Conservation (phyloP, 2,888 invertebrate genomes). For the Caradrina clavipalpis region DNA sequence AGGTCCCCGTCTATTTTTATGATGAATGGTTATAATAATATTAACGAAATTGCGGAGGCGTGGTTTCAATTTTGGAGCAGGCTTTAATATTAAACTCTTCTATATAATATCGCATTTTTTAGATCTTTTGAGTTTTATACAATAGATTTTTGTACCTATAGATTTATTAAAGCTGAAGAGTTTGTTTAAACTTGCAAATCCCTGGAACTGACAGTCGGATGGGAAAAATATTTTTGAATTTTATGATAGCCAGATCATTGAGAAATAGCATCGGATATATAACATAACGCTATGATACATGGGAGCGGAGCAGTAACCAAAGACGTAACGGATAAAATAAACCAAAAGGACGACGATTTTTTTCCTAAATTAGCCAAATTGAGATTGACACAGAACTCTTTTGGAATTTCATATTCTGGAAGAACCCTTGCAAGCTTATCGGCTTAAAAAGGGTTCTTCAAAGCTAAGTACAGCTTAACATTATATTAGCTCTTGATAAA, state of each 20-base stretch:
- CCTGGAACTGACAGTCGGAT: too few species aligned
- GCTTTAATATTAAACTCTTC: slow-evolving; percentile 35
- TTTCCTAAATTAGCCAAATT: neutral
- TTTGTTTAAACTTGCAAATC: too few species aligned
- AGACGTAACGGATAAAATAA: too few species aligned
- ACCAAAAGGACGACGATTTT: neutral
- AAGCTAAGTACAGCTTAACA: neutral
- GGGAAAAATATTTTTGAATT: too few species aligned
- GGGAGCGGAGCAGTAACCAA: too few species aligned
- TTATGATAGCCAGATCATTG: too few species aligned
- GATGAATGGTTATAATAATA: slow-evolving; percentile 62
- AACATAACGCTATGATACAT: too few species aligned
- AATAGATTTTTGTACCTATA: slow-evolving; percentile 20
- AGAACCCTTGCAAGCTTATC: neutral
- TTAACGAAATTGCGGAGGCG: slow-evolving; percentile 58
- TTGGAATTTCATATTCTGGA: neutral
- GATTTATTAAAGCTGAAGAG: slow-evolving; percentile 4
- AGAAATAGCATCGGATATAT: too few species aligned
- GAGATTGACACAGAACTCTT: neutral
- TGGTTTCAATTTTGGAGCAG: slow-evolving; percentile 52
- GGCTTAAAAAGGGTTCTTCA: neutral
- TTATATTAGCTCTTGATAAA: slow-evolving; percentile 1
- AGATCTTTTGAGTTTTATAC: slow-evolving; percentile 15
- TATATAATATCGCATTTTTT: slow-evolving; percentile 32
- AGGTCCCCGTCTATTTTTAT: slow-evolving; percentile 57